Base-by-base conservation (phyloP, 1,140 invertebrate genomes). In the Lepidotrigona ventralis region DNA sequence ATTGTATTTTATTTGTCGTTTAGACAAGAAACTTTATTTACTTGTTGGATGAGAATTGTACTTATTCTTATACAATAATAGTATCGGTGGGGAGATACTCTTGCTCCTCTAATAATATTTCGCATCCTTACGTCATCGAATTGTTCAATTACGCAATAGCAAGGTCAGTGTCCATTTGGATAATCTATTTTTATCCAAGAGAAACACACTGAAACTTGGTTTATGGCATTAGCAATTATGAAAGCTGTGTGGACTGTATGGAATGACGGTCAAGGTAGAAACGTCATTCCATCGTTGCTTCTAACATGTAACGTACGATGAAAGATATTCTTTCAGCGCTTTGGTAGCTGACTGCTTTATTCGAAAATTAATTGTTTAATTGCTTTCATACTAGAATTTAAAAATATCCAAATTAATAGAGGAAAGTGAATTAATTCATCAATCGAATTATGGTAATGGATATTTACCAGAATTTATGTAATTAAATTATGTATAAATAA, bases 81-180 rank as follows among this genome's bases (percentile, higher is more conserved):
- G 33, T 26, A 51, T n/a, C 1, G 15, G 63, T 11, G 26, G 17
- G 26, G 29, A 17, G 68, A 68, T 84, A 21, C 1, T 23, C 39
- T 46, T 46, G 39, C 39, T 60, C 4, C n/a, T 63, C 19, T 79
- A 85, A 78, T 87, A 85, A 69, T 69, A 81, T 87, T 76, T 77
- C 56, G 33, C 53, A 56, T 70, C 29, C 21, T 60, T 39, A 39
- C 29, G 33, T 75, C 29, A n/a, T 75, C n/a, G 58, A 17, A 74
- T 74, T 56, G 58, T 51, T 51, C 39, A 26, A 46, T 88, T 88
- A 60, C 58, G 77, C 68, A 86, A 88, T 74, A 51, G 77, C 86
- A 86, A 88, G 87, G 86, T 88, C 87, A 83, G 46, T 88, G 87
- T 74, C 86, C 80, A 88, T 58, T 58, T 51, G 66, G 26, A 68